Evolutionary conservation across 1,140 invertebrate species (phyloP), one percentile per base, ranked within the genome.

Genomic region (Platorchestia sp.): DNA sequence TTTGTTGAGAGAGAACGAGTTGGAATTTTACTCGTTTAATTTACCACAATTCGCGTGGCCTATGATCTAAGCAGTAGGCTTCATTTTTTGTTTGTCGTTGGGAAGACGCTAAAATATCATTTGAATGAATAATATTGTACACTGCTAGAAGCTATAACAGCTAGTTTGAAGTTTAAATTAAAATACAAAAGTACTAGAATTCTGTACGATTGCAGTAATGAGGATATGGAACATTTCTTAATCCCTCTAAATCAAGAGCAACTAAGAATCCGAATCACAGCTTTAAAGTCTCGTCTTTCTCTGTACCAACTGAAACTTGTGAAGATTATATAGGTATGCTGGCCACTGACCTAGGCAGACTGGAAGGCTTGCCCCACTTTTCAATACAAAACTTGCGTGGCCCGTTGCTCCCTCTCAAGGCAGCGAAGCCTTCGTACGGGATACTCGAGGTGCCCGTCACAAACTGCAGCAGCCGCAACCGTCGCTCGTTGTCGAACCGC

Each of bases 361-460:
- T 99, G 96, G 99, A 99, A 44, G 99, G 98, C 97, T 99, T 98
- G 95, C 99, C 99, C 99, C 99, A 99, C 97, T 99, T 99, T 97
- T 99, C 99, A 96, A 99, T 99, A 97, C 99, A 99, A 97, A 99
- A 99, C 96, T 99, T 99, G 36, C 99, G 97, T 27, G 99, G 99
- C 3, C 99, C 99, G 95, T 99, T 99, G 0, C 99, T 99, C 27
- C 99, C 99, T 75, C 99, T 97, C 45, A 99, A 97, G 27, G 99
- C 99, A 0, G 99, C 98, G 97, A 99, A 99, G 16, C 99, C 99
- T 97, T 99, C 99, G 97, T 99, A 99, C 0, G 99, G 99, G 96
- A 99, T 99, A 96, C 99, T 99, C 0, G 99, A 99, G 0, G 99
- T 99, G 40, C 99, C 99, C 10, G 99, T 99, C 44, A 99, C 99